phyloP scores from a whole-genome alignment of 1,140 invertebrate species.

The Mercenaria mercenaria region DNA sequence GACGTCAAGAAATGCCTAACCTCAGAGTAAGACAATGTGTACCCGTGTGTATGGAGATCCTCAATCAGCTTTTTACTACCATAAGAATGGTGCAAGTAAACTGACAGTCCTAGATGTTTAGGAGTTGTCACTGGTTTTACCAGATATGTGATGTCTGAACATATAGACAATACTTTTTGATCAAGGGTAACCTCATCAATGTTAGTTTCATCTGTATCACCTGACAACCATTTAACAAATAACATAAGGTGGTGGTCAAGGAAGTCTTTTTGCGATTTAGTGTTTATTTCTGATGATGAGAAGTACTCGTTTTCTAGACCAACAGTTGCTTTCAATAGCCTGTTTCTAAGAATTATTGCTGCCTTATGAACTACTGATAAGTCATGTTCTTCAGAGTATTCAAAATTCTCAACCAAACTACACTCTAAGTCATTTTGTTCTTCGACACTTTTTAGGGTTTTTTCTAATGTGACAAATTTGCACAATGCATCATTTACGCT shows the following conservation, averaged over 20 bases:
- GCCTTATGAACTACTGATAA: not conserved
- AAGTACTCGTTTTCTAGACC: not conserved
- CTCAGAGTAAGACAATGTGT: constrained; percentile 35
- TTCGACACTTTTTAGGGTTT: not conserved
- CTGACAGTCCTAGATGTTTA: constrained; percentile 12
- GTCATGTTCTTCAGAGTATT: not conserved
- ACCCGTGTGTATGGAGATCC: not conserved
- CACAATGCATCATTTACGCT: not conserved
- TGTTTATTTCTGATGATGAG: constrained; percentile 9
- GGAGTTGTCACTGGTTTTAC: not conserved
- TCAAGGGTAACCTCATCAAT: not conserved
- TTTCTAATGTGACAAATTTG: not conserved
- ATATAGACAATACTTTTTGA: not conserved
- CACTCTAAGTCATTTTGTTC: not conserved
- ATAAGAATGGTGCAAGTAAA: not conserved
- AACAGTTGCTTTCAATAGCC: not conserved
- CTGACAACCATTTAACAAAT: not conserved
- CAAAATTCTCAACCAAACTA: not conserved
- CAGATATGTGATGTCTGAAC: not conserved
- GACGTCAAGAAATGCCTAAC: constrained; percentile 31
- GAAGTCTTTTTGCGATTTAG: not conserved
- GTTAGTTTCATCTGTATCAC: not conserved
- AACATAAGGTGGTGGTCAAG: not conserved
- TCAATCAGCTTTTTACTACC: constrained; percentile 39
- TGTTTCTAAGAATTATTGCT: not conserved